These are phyloP conservation scores for Eciton burchellii DNA, from an alignment of 1,140 invertebrate species.

Conservation along the genomic window DNA sequence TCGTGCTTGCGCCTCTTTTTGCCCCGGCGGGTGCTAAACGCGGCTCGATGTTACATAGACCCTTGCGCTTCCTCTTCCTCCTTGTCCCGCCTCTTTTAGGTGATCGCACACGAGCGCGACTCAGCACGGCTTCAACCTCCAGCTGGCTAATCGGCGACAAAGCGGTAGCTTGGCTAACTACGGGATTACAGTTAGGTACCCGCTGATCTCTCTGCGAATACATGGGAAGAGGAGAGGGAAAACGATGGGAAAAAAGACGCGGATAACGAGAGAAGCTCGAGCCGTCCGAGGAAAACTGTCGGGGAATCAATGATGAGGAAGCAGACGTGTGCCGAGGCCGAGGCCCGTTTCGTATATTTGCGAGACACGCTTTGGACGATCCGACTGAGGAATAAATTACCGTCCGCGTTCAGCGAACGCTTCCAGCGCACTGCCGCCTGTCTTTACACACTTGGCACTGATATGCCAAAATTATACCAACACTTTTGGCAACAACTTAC, in stretches of 20 bases:
- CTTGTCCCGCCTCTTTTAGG: slow-evolving; percentile 55
- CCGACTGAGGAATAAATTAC: background rate
- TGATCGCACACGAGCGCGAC: slow-evolving; percentile 15
- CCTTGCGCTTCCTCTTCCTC: slow-evolving; percentile 59
- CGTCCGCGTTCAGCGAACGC: background rate
- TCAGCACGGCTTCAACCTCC: slow-evolving; percentile 21
- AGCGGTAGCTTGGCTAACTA: slow-evolving; percentile 64
- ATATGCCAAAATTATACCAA: background rate
- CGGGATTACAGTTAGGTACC: slow-evolving; percentile 69
- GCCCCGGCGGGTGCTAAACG: slow-evolving; percentile 52
- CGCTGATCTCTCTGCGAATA: slow-evolving; percentile 27
- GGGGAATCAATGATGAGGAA: slow-evolving; percentile 45
- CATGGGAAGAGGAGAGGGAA: slow-evolving; percentile 34
- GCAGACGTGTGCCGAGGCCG: slow-evolving; percentile 30
- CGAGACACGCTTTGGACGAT: background rate
- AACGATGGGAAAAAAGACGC: slow-evolving; percentile 19
- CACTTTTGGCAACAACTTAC: background rate
- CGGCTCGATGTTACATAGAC: slow-evolving; percentile 25
- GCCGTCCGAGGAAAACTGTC: slow-evolving; percentile 17
- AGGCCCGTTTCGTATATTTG: slow-evolving; percentile 24
- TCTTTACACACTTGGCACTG: background rate
- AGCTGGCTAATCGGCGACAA: slow-evolving; percentile 66
- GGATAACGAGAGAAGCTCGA: slow-evolving; percentile 27
- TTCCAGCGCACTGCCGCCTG: background rate
- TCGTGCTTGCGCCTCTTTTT: slow-evolving; percentile 53